A percentile compares a stretch with the other conserved stretches of the same genome.
Conservation (phyloP, 1,140 invertebrate species). For the Caerostris darwini region DNA sequence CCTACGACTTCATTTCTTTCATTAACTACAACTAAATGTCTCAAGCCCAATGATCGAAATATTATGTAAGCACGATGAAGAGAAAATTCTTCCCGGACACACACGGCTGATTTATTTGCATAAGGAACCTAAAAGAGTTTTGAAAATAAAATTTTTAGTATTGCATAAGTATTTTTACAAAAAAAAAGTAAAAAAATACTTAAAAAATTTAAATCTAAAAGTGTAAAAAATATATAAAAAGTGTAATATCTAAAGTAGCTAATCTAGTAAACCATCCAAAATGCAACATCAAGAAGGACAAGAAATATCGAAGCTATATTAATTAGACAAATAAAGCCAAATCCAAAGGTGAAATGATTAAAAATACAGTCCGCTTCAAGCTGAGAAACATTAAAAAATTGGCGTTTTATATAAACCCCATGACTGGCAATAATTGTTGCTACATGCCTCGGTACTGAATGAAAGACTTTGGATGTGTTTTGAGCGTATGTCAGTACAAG, state of each 20-base stretch:
- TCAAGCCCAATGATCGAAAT: conserved; percentile 94
- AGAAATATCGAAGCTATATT: too few species aligned
- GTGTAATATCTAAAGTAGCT: too few species aligned
- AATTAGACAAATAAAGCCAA: too few species aligned
- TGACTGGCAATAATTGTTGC: neutral
- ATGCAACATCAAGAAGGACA: too few species aligned
- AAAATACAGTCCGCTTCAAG: too few species aligned
- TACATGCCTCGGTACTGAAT: neutral
- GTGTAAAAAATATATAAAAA: too few species aligned
- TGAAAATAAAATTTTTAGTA: neutral
- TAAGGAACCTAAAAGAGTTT: conserved; percentile 81
- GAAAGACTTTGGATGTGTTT: neutral
- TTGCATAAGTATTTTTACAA: neutral
- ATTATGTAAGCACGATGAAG: conserved; percentile 94
- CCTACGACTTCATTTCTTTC: conserved; percentile 95
- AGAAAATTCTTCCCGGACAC: conserved; percentile 83
- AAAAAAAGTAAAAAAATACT: too few species aligned
- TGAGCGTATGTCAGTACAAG: neutral
- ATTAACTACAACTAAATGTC: conserved; percentile 96
- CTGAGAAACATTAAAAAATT: neutral
- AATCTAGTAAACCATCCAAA: too few species aligned
- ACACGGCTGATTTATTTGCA: conserved; percentile 82
- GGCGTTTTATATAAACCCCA: neutral
- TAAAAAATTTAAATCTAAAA: too few species aligned
- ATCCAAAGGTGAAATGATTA: too few species aligned